Base-by-base conservation (phyloP, 2,888 invertebrate species). In the Noctua fimbriata region DNA sequence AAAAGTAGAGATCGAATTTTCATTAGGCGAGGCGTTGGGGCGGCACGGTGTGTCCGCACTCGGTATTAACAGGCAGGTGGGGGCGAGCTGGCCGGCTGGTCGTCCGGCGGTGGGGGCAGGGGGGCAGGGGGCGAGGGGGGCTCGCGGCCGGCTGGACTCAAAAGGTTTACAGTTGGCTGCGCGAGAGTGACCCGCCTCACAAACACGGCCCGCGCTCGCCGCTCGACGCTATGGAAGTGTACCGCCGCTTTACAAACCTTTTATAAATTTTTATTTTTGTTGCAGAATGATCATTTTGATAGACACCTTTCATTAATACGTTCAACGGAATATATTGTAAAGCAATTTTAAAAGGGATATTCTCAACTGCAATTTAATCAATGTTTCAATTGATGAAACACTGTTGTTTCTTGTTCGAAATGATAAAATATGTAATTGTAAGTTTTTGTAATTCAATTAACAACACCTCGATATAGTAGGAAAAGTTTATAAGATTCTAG, bases 91-190 rank as follows among this genome's bases (percentile, higher is more conserved):
- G 81, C 21, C 65, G 36, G 65, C 12, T 10, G 21, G 18, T 76
- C 80, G 76, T 84, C 85, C 79, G 32, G 76, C 72, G 79, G 73
- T 80, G 60, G n/a, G 76, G 24, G n/a, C 21, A n/a, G 84, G 78
- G 60, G 83, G 60, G 83, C 78, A 36, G 78, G 89, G 89, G 90
- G 82, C 78, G 78, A 84, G 91, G 91, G 93, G 86, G 92, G 91
- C 92, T 92, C 92, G 94, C 94, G 95, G 94, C 93, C 94, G 94
- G 94, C 92, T 94, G 95, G 94, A 93, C 95, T 96, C 96, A 94
- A 97, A 96, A 96, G 96, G 94, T 97, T 97, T 95, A 95, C 96
- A 96, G 96, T 96, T 95, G 92, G 96, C 90, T 96, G 96, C 96
- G 96, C 96, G 93, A 94, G 96, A 97, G 96, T 96, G 95, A 95